Conservation (phyloP, 2,888 invertebrate genomes). For the Parnassius apollo region DNA sequence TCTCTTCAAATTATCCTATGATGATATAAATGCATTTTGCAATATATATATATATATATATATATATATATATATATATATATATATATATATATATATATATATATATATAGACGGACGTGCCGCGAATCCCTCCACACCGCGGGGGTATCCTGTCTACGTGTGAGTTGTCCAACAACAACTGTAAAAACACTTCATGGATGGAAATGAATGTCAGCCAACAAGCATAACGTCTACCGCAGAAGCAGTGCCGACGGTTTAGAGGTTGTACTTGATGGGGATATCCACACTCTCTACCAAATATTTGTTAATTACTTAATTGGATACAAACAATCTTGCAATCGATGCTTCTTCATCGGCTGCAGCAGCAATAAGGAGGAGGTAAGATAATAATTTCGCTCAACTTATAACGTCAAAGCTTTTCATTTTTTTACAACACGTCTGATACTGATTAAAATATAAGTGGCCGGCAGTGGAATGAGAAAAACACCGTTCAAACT, state of each 20-base stretch:
- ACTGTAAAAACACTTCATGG: slow-evolving; percentile 95
- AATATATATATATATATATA: too few relatives aligned
- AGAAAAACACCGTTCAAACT: too few relatives aligned
- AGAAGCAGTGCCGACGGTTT: slow-evolving; percentile 95
- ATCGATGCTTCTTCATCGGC: slow-evolving; percentile 86
- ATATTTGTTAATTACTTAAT: slow-evolving; percentile 97
- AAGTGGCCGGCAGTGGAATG: too few relatives aligned
- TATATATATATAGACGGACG: too few relatives aligned
- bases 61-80: too few relatives aligned
- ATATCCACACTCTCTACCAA: slow-evolving; percentile 98
- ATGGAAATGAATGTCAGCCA: slow-evolving; percentile 92
- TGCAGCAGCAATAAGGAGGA: slow-evolving; percentile 69
- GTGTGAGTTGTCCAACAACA: slow-evolving; percentile 92
- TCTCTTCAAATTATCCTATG: too few relatives aligned
- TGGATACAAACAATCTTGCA: slow-evolving; percentile 93
- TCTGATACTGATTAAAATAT: too few relatives aligned
- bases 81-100: too few relatives aligned
- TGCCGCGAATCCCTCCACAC: too few relatives aligned
- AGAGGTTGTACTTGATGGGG: slow-evolving; percentile 95
- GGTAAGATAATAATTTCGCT: slow-evolving; percentile 65
- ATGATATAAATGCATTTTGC: too few relatives aligned
- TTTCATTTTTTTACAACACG: too few relatives aligned
- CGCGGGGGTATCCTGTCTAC: slow-evolving; percentile 96
- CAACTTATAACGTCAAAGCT: too few relatives aligned
- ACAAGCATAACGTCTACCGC: slow-evolving; percentile 93